phyloP scores from a whole-genome alignment of 2,888 invertebrate species.

The Macrostomum cliftonense region DNA sequence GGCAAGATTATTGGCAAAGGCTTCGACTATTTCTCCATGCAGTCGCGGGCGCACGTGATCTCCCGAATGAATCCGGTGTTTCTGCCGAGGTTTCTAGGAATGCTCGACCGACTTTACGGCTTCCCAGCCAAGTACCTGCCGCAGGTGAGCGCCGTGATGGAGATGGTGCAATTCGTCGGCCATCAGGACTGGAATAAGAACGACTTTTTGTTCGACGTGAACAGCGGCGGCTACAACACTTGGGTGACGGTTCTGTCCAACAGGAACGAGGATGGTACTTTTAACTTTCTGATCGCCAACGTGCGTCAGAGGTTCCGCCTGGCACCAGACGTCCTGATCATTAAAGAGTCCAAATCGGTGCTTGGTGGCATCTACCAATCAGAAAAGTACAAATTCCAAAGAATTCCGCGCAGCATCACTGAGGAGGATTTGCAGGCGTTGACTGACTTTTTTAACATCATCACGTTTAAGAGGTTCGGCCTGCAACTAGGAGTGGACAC shows the following conservation, averaged over 20 bases:
- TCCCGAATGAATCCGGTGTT: not conserved
- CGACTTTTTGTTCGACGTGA: not conserved
- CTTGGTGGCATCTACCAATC: constrained; percentile 1
- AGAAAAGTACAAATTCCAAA: not conserved
- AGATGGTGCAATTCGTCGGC: not conserved
- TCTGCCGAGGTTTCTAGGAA: not conserved
- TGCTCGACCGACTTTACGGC: not conserved
- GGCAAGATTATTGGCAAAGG: constrained; percentile 1
- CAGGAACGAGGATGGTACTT: not conserved
- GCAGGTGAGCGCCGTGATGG: not conserved
- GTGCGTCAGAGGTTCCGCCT: not conserved
- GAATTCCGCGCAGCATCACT: not conserved
- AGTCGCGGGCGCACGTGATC: not conserved
- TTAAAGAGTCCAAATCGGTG: not conserved
- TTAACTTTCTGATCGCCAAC: constrained; percentile 1
- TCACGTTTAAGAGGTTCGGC: constrained; percentile 1
- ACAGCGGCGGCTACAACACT: not conserved
- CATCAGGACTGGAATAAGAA: constrained; percentile 1
- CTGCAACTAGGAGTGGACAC: not conserved
- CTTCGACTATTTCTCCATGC: constrained; percentile 1
- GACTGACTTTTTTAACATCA: not conserved
- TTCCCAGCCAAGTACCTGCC: not conserved
- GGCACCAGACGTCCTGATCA: constrained; percentile 1
- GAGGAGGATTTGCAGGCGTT: constrained; percentile 1
- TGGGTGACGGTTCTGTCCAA: constrained; percentile 1